Percentiles rank a stretch among this genome's conserved stretches.
Evolutionary conservation across 2,888 invertebrate genomes (phyloP).

Genomic region (Zaprionus obscuricornis): DNA sequence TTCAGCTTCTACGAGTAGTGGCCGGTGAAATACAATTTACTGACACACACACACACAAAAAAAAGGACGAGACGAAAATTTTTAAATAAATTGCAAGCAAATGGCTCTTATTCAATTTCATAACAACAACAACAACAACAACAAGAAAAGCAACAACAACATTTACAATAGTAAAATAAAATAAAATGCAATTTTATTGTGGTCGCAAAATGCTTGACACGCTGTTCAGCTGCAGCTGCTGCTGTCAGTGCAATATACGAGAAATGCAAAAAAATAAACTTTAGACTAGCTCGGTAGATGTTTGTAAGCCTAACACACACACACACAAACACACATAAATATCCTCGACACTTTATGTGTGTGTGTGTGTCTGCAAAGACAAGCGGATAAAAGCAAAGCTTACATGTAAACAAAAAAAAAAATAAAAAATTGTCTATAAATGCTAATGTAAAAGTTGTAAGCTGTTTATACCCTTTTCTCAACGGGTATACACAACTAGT

Average conservation of each 20-base stretch:
- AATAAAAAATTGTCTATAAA: constrained; percentile 52
- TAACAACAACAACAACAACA: constrained; percentile 32
- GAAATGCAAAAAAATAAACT: constrained; percentile 65
- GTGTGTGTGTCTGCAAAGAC: constrained; percentile 6
- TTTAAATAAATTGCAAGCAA: constrained; percentile 72
- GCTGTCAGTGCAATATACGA: constrained; percentile 61
- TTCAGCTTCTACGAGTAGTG: constrained; percentile 2
- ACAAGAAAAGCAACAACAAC: constrained; percentile 35
- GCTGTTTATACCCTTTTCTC: constrained; percentile 27
- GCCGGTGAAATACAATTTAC: constrained; percentile 51
- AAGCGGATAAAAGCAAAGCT: constrained; percentile 12
- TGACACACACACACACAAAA: constrained; percentile 29
- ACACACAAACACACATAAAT: too few relatives aligned
- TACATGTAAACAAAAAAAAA: constrained; percentile 30
- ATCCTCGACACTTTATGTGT: background rate
- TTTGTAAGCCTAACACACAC: background rate
- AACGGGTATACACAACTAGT: too few relatives aligned
- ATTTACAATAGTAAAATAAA: constrained; percentile 28
- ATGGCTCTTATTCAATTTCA: constrained; percentile 70
- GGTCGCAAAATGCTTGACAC: constrained; percentile 72
- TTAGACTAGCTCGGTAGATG: constrained; percentile 15
- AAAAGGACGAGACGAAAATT: constrained; percentile 49
- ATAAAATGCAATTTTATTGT: constrained; percentile 52
- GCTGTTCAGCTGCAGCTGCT: too few relatives aligned
- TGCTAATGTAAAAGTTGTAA: constrained; percentile 54